Evolutionary conservation across 2,113 vertebrate genomes (phyloP), one percentile per base, ranked within the genome.

Genomic region (Toxostoma redivivum): DNA sequence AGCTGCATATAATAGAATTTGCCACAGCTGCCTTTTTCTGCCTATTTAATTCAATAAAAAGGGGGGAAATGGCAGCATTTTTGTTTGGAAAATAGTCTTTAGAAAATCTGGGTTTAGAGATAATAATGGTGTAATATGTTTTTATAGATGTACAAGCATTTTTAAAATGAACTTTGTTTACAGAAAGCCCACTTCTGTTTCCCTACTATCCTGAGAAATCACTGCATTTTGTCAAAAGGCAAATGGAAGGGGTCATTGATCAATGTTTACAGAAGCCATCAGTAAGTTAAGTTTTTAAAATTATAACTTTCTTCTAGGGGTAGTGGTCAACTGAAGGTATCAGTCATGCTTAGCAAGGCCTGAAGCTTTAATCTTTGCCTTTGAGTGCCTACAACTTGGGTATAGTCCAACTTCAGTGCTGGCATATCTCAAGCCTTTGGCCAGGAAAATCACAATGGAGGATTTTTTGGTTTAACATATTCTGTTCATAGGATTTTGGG

Each of bases 121-220:
- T 72, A 69, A 23, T 37, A 77, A 27, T 12, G 16, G 28, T 60
- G 7, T 53, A 15, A 11, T 47, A 17, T 61, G 15, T 48, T 88
- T 92, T 72, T 38, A 11, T 20, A 71, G 67, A 35, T 12, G 38
- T 37, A 23, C 4, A 73, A 47, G 2, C 9, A 30, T 70, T 40
- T 89, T 65, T n/a, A 0, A 28, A 81, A 84, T 21, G 2, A 48
- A 15, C 24, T 57, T 81, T 9, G n/a, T 97, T 47, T 97, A 47
- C 93, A 99, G 99, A 99, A 96, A 99, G 99, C 77, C 98, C 99
- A 18, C 97, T 99, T 97, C 98, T 99, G 91, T 99, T 99, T 97
- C 99, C 99, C 54, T 99, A 99, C 54, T 99, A 99, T 93, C 99
- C 99, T 54, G 98, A 99, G 96, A 99, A 99, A 91, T 99, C 99